Percentiles rank a stretch among this genome's conserved stretches.
Conservation (phyloP, 2,888 invertebrate genomes). For the Apotomis capreana region DNA sequence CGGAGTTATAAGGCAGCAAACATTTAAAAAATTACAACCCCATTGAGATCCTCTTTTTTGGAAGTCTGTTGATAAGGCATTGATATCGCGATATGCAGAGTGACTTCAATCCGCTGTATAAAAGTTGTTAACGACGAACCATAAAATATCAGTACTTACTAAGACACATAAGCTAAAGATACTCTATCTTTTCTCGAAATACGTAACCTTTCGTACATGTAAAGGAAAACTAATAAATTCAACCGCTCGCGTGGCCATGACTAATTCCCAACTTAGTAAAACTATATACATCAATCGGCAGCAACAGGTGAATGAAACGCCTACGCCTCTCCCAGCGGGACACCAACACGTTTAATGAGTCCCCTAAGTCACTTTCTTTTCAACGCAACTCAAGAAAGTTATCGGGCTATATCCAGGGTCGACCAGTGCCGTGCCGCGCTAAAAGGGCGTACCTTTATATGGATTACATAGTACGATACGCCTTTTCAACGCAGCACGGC, state of each 20-base stretch:
- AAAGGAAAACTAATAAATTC: not conserved
- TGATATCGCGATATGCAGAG: too few species aligned
- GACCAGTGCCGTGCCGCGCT: not conserved
- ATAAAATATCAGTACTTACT: too few species aligned
- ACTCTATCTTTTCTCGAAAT: not conserved
- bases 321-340: conserved; percentile 41
- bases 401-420: conserved; percentile 41
- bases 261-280: conserved; percentile 17
- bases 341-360: conserved; percentile 27
- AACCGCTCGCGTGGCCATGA: conserved; percentile 13
- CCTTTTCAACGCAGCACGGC: too few species aligned
- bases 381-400: conserved; percentile 39
- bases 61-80: too few species aligned
- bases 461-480: too few species aligned
- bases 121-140: too few species aligned
- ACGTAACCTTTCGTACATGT: not conserved
- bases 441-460: too few species aligned
- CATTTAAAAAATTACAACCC: too few species aligned
- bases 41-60: too few species aligned
- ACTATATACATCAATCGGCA: conserved; percentile 25
- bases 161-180: not conserved
- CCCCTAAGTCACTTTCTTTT: conserved; percentile 42
- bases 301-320: conserved; percentile 34
- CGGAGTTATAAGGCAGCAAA: too few species aligned
- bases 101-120: too few species aligned